Base-by-base conservation (phyloP, 2,113 vertebrate genomes). In the Melanerpes aurifrons region DNA sequence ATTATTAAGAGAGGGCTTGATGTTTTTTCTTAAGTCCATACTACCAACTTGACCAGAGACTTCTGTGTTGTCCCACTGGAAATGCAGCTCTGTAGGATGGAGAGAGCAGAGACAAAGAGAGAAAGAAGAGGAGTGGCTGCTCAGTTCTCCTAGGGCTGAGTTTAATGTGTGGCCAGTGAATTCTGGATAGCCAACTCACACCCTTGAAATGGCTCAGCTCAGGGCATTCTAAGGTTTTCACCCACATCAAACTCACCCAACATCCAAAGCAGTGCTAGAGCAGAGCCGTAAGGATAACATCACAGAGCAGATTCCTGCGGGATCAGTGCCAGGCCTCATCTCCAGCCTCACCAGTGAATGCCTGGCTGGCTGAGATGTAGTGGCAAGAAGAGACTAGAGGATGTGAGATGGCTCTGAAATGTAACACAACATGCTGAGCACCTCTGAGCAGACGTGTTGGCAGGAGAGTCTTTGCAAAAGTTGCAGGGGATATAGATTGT, bases 121-220 rank as follows among this genome's bases (percentile, higher is more conserved):
- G 4, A 62, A 67, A n/a, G 43, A 68, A 73, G 16, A 82, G 6
- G 29, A 92, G 88, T 4, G 3, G 14, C 5, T 48, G 7, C 11
- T 88, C 15, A 21, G 0, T 89, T 72, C 43, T 68, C n/a, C 4
- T 29, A 10, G 7, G 26, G n/a, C 35, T 21, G 13, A 2, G 0
- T 77, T 87, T 83, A 50, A 32, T 14, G 14, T 19, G 17, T 24
- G 28, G 15, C 26, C 56, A 61, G 57, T 80, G 32, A 88, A 63
- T 86, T 81, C 50, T 53, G 32, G 32, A 17, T 82, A 15, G 2
- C 12, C 32, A 69, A 25, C 13, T 40, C 64, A 63, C 7, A 43
- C 11, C 22, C 50, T 53, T 25, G 50, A 24, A 77, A 77, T 4
- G 2, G 18, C 19, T 86, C 86, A 73, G 48, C 47, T 57, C 19